Evolutionary conservation across 2,888 invertebrate species (phyloP).

Genomic region (Andricus curvator): DNA sequence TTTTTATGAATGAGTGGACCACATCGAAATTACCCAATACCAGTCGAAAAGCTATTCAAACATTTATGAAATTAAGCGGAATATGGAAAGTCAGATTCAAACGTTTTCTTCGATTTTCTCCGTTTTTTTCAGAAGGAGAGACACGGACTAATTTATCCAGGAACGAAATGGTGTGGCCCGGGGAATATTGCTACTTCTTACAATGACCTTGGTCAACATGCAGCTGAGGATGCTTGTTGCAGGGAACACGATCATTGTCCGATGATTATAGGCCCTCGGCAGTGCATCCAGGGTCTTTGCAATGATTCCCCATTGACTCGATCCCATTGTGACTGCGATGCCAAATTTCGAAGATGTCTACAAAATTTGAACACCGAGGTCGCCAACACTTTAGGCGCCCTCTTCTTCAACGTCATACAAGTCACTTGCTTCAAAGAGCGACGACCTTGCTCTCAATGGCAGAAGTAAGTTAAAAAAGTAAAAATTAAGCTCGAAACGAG

Average conservation of each 20-base stretch:
- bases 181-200: constrained; percentile 83
- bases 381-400: constrained; percentile 86
- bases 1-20: too few species aligned
- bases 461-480: constrained; percentile 79
- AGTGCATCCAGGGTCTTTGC: constrained; percentile 84
- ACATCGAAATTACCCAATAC: too few species aligned
- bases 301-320: constrained; percentile 85
- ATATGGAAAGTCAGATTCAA: too few species aligned
- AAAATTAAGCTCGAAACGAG: not conserved
- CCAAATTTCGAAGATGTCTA: constrained; percentile 85
- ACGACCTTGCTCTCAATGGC: constrained; percentile 83
- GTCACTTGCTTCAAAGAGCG: constrained; percentile 86
- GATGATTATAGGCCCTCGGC: constrained; percentile 81
- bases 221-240: constrained; percentile 86
- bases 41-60: too few species aligned
- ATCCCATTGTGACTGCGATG: constrained; percentile 88
- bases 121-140: constrained; percentile 50
- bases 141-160: constrained; percentile 79
- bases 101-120: too few species aligned
- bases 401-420: constrained; percentile 88
- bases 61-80: too few species aligned
- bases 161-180: constrained; percentile 90
- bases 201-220: constrained; percentile 83
- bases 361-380: constrained; percentile 84
- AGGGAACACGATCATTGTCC: constrained; percentile 87